Base-by-base conservation (phyloP, 2,888 invertebrate species). In the Malthinus flaveolus region DNA sequence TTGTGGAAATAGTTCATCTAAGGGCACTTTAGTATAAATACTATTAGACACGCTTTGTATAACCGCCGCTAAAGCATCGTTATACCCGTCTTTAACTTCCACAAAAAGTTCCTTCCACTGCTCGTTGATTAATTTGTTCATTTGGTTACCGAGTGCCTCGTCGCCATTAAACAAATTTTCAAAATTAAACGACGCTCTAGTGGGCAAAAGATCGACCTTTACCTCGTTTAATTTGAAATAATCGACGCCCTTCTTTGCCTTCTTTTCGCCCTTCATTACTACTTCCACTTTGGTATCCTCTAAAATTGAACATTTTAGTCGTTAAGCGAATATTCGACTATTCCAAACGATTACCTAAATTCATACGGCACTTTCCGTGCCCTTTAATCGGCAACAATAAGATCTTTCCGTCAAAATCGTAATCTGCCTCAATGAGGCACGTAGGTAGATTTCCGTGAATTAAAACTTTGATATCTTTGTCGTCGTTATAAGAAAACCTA, bases 221-320 rank as follows among this genome's bases (percentile, higher is more conserved):
- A 87, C 89, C 35, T 86, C 85, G 35, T 81, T 81, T 3, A 87
- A 78, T 69, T 83, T 85, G 83, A 87, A 83, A 73, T 83, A 89
- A 0, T 80, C 83, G 55, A 85, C 80, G 0, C 87, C 87, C 60
- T 88, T 83, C 35, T 82, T 83, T 11, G 81, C 75, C 32, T 85
- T 80, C 0, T 83, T 83, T 69, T 88, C 87, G 4, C 85, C 87
- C 34, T 82, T 80, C 8, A 88, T 72, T 32, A 83, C 84, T 72
- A 87, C 87, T 57, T 84, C 84, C 1, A 87, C 85, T 44, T 81
- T 83, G 4, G 88, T 78, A 66, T 87, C 84, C 9, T 85, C 83
- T 87, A 75, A 68, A 80, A 72, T 10, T 33, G 11, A 37, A 47
- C 7, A 15, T 1, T 9, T 39, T 39, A 32, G 2, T 39, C 8